These are phyloP conservation scores for Sula dactylatra DNA, from an alignment of 2,113 vertebrate genomes.

Conservation along the genomic window DNA sequence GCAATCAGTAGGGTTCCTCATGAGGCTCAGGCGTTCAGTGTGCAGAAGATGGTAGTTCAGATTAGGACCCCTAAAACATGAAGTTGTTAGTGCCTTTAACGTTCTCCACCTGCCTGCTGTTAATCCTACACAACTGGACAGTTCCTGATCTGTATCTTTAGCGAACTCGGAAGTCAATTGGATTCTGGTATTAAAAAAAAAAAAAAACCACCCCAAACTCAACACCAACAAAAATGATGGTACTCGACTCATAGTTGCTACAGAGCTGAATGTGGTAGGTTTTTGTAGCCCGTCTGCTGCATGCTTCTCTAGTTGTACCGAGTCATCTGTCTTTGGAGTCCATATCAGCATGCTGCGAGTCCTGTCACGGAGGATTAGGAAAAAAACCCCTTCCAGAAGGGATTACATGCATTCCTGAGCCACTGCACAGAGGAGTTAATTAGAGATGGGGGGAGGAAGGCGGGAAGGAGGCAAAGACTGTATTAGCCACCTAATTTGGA, in stretches of 20 bases:
- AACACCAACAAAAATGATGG: background rate
- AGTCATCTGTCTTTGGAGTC: background rate
- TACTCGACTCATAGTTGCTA: background rate
- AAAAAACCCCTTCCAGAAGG: constrained; percentile 36
- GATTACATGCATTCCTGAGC: constrained; percentile 45
- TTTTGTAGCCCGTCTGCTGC: background rate
- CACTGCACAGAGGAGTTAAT: constrained; percentile 40
- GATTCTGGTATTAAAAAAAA: background rate
- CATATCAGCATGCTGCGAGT: constrained; percentile 23
- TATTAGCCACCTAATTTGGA: constrained; percentile 50
- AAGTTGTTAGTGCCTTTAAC: background rate
- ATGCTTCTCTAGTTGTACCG: background rate
- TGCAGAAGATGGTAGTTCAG: background rate
- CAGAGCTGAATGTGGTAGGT: background rate
- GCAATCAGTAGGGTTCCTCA: background rate
- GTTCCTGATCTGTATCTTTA: background rate
- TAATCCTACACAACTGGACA: background rate
- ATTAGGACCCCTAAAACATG: background rate
- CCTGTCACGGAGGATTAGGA: constrained; percentile 29
- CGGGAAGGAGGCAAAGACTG: background rate
- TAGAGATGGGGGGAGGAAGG: background rate
- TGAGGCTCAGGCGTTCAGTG: fast-evolving
- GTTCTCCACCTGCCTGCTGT: background rate
- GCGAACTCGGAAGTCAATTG: background rate
- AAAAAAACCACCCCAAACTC: background rate